Conservation (phyloP, 2,797 vertebrate species). For the Malurus splendens region DNA sequence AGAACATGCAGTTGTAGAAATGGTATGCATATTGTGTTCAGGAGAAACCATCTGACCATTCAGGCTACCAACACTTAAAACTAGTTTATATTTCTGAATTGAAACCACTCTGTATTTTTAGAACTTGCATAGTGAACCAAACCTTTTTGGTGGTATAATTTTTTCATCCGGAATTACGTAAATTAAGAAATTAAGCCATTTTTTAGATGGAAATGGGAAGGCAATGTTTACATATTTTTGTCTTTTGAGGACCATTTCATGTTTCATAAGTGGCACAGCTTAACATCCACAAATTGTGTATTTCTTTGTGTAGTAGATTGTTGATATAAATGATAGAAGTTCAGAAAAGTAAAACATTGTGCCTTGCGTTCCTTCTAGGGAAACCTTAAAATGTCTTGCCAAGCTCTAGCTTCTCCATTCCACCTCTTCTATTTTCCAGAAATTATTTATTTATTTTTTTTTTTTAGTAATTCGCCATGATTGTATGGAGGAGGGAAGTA, state of each 20-base stretch:
- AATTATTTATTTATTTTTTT: background rate
- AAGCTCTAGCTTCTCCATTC: background rate
- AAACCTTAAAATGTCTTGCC: slow-evolving; percentile 9
- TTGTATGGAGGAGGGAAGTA: slow-evolving; percentile 8
- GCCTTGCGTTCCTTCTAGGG: background rate
- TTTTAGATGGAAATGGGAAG: background rate
- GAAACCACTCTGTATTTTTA: background rate
- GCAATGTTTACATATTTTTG: background rate
- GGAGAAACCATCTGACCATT: background rate
- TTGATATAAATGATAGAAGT: background rate
- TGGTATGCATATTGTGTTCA: background rate
- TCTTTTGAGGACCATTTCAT: background rate
- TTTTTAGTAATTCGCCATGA: background rate
- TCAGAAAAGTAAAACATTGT: background rate
- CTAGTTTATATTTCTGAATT: background rate
- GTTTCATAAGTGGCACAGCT: background rate
- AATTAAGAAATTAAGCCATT: background rate
- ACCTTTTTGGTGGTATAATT: background rate
- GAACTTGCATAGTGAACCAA: background rate
- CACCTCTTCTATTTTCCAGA: background rate
- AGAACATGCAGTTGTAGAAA: background rate
- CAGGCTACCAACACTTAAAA: background rate
- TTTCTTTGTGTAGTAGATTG: background rate
- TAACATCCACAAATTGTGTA: background rate
- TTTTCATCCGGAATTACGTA: background rate